These are phyloP conservation scores for Dromococcyx pavoninus DNA, from an alignment of 2,797 vertebrate species.

Conservation along the genomic window DNA sequence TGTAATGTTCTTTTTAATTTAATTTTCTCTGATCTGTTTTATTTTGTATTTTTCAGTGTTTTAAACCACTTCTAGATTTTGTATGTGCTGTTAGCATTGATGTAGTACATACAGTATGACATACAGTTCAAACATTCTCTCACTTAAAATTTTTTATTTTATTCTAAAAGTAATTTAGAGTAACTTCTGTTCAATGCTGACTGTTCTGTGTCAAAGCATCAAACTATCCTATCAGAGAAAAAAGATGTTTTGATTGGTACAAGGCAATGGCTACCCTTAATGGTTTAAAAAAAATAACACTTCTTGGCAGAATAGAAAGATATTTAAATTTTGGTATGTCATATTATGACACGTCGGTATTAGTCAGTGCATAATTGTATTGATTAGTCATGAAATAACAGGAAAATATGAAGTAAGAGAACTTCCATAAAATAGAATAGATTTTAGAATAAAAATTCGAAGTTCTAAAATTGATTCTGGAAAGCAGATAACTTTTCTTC, in stretches of 20 bases:
- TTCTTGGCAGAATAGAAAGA: not conserved
- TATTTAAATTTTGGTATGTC: not conserved
- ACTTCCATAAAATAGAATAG: not conserved
- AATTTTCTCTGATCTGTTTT: not conserved
- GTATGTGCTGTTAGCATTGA: not conserved
- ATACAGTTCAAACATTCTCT: not conserved
- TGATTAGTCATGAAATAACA: not conserved
- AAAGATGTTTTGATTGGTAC: slow-evolving; percentile 7
- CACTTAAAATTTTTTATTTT: not conserved
- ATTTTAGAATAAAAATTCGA: not conserved
- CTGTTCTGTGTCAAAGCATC: slow-evolving; percentile 15
- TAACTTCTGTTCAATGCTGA: not conserved
- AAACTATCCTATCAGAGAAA: not conserved
- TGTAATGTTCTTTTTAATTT: not conserved
- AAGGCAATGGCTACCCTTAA: slow-evolving; percentile 6
- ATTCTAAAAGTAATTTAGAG: not conserved
- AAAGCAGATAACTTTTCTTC: not conserved
- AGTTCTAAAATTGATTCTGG: not conserved
- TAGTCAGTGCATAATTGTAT: slow-evolving; percentile 6
- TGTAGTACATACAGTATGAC: not conserved
- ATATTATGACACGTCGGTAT: not conserved
- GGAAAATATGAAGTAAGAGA: not conserved
- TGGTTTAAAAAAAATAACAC: not conserved
- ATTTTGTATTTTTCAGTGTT: not conserved
- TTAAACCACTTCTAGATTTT: not conserved